A percentile compares a stretch with the other conserved stretches of the same genome.
phyloP scores from a whole-genome alignment of 30 jellyfish, hydroid and myxozoan genomes.

The Hydractinia symbiolongicarpus region DNA sequence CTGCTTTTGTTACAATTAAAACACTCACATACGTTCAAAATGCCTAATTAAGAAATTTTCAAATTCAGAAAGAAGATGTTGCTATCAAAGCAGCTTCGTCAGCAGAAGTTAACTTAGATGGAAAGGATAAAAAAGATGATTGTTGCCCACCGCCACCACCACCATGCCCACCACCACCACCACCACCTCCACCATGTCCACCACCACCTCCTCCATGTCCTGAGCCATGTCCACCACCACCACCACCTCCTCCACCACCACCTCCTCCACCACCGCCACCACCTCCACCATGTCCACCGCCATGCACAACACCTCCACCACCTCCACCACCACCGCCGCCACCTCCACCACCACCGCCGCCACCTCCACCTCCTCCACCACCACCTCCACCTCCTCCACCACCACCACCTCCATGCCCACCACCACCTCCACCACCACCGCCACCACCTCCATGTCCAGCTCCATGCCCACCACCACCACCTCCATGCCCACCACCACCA shows the following conservation, averaged over 20 bases:
- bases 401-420: conserved; percentile 71
- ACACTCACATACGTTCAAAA: background rate
- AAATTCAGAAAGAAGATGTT: conserved; percentile 30
- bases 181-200: conserved; percentile 84
- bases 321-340: conserved; percentile 68
- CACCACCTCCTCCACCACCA: conserved; percentile 60
- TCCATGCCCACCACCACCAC: conserved; percentile 77
- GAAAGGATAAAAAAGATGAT: background rate
- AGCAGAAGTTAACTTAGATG: conserved; percentile 41
- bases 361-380: conserved; percentile 82
- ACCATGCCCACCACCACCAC: conserved; percentile 81
- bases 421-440: conserved; percentile 76
- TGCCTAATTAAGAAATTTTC: background rate
- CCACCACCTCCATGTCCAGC: conserved; percentile 88
- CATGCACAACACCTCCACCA: conserved; percentile 43
- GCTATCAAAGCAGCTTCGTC: conserved; percentile 48
- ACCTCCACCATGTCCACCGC: conserved; percentile 34
- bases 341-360: conserved; percentile 70
- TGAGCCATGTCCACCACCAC: conserved; percentile 55
- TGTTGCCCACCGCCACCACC: conserved; percentile 73
- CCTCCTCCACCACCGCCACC: conserved; percentile 52
- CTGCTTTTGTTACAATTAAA: conserved; percentile 23
- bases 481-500: conserved; percentile 75
- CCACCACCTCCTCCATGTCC: conserved; percentile 77
- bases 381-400: conserved; percentile 80